These are phyloP conservation scores for Volucella bombylans DNA, from an alignment of 2,888 invertebrate genomes.

Conservation along the genomic window DNA sequence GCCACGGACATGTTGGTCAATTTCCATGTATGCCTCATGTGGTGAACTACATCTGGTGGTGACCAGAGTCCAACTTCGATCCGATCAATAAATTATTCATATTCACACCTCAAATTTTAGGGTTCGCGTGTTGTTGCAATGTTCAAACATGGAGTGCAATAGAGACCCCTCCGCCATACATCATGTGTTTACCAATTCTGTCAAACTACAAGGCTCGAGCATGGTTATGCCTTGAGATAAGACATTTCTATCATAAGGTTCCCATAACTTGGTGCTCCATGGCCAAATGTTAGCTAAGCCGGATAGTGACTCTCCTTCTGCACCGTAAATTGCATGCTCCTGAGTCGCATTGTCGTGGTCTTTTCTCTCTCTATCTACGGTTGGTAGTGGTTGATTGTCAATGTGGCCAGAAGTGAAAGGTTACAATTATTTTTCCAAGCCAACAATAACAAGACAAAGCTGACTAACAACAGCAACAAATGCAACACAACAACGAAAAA, in stretches of 20 bases:
- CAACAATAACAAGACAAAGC: conserved; percentile 55
- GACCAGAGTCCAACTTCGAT: conserved; percentile 51
- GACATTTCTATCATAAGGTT: conserved; percentile 73
- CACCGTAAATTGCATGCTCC: conserved; percentile 63
- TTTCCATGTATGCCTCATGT: conserved; percentile 29
- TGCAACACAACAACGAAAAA: conserved; percentile 23
- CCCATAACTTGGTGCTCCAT: conserved; percentile 63
- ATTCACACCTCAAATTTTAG: conserved; percentile 66
- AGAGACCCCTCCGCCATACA: conserved; percentile 10
- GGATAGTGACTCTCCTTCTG: conserved; percentile 23
- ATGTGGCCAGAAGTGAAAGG: conserved; percentile 73
- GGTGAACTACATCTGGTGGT: conserved; percentile 22
- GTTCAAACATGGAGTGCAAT: background rate
- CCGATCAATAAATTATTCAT: conserved; percentile 67
- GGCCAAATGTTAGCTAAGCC: conserved; percentile 14
- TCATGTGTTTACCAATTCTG: conserved; percentile 49
- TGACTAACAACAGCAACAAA: background rate
- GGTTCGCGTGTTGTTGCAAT: conserved; percentile 57
- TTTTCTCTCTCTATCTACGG: background rate
- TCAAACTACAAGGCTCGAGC: conserved; percentile 42
- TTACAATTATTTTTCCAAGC: conserved; percentile 72
- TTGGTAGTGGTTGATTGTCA: conserved; percentile 61
- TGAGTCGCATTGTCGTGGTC: background rate
- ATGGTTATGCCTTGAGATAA: conserved; percentile 39
- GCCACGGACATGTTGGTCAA: conserved; percentile 28